A percentile compares a stretch with the other conserved stretches of the same genome.
Conservation (phyloP, 2,113 vertebrate species). For the Lophochroa leadbeateri region DNA sequence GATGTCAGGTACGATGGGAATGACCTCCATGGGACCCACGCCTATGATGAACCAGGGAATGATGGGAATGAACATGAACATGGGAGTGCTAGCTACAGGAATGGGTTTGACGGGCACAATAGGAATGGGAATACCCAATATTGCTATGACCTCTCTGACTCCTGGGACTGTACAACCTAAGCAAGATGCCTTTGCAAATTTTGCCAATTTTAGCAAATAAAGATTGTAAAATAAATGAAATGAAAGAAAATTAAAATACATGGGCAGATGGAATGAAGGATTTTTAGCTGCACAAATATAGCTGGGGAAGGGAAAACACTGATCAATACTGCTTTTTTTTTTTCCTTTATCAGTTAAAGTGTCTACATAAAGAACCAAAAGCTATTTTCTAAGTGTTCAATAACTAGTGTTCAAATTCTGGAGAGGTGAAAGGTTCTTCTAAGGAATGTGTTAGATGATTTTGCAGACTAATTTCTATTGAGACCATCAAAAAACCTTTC, state of each 20-base stretch:
- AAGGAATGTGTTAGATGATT: slow-evolving; percentile 38
- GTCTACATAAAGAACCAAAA: slow-evolving; percentile 76
- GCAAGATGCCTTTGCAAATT: slow-evolving; percentile 98
- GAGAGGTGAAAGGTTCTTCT: slow-evolving; percentile 62
- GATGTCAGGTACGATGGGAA: slow-evolving; percentile 85
- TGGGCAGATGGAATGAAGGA: slow-evolving; percentile 85
- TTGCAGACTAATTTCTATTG: slow-evolving; percentile 57
- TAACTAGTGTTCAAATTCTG: slow-evolving; percentile 66
- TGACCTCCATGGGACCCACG: slow-evolving; percentile 77
- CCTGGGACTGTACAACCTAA: slow-evolving; percentile 88
- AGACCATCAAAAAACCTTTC: slow-evolving; percentile 68
- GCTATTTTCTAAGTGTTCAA: slow-evolving; percentile 73
- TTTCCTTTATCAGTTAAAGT: slow-evolving; percentile 70
- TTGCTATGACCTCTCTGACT: slow-evolving; percentile 77
- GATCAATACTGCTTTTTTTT: slow-evolving; percentile 64
- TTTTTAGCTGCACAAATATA: slow-evolving; percentile 87
- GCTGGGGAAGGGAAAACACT: slow-evolving; percentile 73
- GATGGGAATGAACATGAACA: slow-evolving; percentile 87
- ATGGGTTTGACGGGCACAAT: slow-evolving; percentile 83
- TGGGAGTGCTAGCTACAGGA: slow-evolving; percentile 77
- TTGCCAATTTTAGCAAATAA: slow-evolving; percentile 98
- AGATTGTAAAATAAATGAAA: slow-evolving; percentile 69
- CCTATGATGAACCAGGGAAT: slow-evolving; percentile 83
- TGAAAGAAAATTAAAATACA: neutral
- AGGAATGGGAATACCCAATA: slow-evolving; percentile 80